Percentiles rank a stretch among this genome's conserved stretches.
These are phyloP conservation scores for Cirrhinus molitorella DNA, from an alignment of 2,797 vertebrate species.

Conservation along the genomic window DNA sequence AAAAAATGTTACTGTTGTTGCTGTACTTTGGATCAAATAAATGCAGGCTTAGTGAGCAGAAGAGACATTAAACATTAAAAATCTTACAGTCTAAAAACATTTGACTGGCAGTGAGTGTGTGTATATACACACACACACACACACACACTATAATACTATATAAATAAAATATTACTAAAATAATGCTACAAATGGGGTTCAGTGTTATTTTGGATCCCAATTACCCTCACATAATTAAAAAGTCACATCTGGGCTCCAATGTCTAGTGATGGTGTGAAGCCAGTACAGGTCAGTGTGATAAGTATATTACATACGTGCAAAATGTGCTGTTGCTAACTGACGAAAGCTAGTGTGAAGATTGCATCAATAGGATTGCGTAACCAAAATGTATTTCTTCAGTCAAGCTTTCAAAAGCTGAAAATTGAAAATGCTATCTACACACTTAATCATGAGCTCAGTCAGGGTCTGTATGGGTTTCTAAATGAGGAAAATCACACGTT, in stretches of 20 bases:
- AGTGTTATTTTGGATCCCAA: not conserved
- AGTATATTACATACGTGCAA: conserved; percentile 24
- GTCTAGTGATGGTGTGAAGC: conserved; percentile 37
- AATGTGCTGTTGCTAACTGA: conserved; percentile 18
- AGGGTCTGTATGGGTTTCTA: not conserved
- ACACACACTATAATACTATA: no score
- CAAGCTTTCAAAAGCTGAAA: conserved; percentile 5
- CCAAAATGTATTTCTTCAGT: not conserved
- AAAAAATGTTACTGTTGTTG: no score
- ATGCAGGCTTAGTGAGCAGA: no score
- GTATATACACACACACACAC: no score
- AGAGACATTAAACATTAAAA: no score
- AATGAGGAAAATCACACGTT: conserved; percentile 26
- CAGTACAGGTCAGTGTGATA: conserved; percentile 8
- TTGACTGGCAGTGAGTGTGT: no score
- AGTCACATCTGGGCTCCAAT: conserved; percentile 35
- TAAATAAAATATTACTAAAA: not conserved
- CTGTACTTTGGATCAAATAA: no score
- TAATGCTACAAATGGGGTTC: not conserved
- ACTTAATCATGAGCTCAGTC: not conserved
- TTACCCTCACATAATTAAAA: conserved; percentile 3
- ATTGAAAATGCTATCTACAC: not conserved
- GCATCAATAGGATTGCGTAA: not conserved
- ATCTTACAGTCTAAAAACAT: no score
- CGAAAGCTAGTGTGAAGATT: not conserved